phyloP scores from a whole-genome alignment of 2,113 vertebrate genomes.

The Scomber japonicus region DNA sequence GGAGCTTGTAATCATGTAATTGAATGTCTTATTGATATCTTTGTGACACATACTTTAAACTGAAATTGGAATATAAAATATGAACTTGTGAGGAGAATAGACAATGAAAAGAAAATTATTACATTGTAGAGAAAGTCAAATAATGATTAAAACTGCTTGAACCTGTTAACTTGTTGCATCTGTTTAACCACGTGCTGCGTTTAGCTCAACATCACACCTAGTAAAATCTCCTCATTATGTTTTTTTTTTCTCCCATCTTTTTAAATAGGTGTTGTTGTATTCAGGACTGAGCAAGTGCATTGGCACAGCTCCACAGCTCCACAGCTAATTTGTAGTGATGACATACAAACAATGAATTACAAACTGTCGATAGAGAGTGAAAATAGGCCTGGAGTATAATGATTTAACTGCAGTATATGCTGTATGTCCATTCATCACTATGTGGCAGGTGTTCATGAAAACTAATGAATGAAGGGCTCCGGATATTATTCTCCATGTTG shows the following conservation, averaged over 20 bases:
- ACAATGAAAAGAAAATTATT: too few relatives aligned
- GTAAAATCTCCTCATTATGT: neutral
- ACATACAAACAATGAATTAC: conserved; percentile 22
- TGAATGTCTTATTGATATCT: conserved; percentile 11
- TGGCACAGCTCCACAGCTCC: neutral
- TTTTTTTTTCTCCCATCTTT: neutral
- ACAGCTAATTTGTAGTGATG: conserved; percentile 19
- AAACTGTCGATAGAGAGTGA: conserved; percentile 14
- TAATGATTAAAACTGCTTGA: neutral
- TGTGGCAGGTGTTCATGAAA: conserved; percentile 45
- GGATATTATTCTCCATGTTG: conserved; percentile 18
- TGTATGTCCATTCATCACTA: conserved; percentile 41
- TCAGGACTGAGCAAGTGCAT: neutral
- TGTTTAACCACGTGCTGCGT: neutral
- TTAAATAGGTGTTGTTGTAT: neutral
- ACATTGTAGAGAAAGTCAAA: neutral
- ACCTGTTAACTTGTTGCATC: neutral
- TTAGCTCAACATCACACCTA: neutral
- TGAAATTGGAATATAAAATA: neutral
- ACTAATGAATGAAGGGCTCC: conserved; percentile 39
- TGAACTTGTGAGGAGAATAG: neutral
- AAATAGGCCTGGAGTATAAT: conserved; percentile 16
- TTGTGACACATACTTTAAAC: neutral
- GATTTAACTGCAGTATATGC: conserved; percentile 30
- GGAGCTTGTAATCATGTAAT: neutral